These are phyloP conservation scores for Thymallus thymallus DNA, from an alignment of 2,113 vertebrate genomes.

Conservation along the genomic window DNA sequence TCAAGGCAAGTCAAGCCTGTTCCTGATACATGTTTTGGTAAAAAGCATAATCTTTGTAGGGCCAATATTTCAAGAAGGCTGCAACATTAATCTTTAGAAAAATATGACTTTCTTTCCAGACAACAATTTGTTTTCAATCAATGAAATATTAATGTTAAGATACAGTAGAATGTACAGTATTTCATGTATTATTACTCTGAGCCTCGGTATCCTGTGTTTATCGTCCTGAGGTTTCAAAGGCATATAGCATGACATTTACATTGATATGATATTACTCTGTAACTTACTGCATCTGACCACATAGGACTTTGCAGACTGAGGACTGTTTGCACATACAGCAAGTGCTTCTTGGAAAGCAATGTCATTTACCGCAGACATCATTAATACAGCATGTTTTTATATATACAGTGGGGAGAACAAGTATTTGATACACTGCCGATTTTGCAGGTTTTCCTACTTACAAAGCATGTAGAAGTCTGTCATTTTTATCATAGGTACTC, in stretches of 20 bases:
- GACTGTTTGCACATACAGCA: neutral
- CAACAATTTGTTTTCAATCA: neutral
- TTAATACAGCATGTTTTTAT: no score
- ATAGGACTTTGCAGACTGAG: neutral
- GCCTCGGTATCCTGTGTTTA: neutral
- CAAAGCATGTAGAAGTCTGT: no score
- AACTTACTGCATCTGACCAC: neutral
- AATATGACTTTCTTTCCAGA: neutral
- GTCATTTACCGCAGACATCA: neutral
- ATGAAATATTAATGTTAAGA: neutral
- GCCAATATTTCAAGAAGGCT: neutral
- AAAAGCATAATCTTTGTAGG: neutral
- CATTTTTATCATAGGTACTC: no score
- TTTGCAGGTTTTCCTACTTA: no score
- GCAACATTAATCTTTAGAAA: neutral
- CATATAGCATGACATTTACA: neutral
- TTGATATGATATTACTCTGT: neutral
- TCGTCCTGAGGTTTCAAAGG: neutral
- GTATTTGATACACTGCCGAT: no score
- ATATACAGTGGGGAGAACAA: no score
- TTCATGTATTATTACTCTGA: no score
- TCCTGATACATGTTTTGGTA: neutral
- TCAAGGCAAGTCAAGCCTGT: no score
- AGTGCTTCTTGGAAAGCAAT: neutral
- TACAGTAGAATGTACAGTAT: neutral